Evolutionary conservation across 35 echinoderm and acorn worm genomes (phyloP).

Genomic region (Acanthaster planci): DNA sequence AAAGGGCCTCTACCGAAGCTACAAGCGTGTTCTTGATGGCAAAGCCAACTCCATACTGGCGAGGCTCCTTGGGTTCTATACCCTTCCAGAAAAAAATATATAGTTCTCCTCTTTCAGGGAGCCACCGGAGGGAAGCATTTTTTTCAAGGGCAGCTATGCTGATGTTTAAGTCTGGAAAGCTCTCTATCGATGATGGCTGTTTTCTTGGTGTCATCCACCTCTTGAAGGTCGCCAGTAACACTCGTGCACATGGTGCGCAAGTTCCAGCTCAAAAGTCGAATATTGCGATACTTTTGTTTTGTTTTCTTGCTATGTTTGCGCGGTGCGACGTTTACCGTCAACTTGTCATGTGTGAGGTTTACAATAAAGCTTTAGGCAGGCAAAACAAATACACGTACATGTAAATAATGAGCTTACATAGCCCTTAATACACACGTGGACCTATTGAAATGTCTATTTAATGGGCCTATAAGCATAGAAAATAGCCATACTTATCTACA

Average conservation of each 20-base stretch:
- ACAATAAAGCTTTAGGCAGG: too few species aligned
- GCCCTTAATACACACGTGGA: too few species aligned
- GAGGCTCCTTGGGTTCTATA: slow-evolving; percentile 14
- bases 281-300: slow-evolving; percentile 4
- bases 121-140: slow-evolving; percentile 22
- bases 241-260: slow-evolving; percentile 25
- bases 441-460: too few species aligned
- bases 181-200: too few species aligned
- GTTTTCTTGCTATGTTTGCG: slow-evolving; percentile 20
- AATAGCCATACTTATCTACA: too few species aligned
- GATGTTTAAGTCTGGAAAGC: slow-evolving; percentile 34
- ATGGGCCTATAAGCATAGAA: too few species aligned
- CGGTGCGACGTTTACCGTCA: slow-evolving; percentile 57
- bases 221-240: slow-evolving; percentile 27
- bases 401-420: too few species aligned
- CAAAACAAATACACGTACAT: too few species aligned
- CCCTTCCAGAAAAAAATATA: slow-evolving; percentile 49
- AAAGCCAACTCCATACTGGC: slow-evolving; percentile 65
- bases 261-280: neutral
- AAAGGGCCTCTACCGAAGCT: neutral
- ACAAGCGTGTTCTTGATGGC: slow-evolving; percentile 43
- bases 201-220: slow-evolving; percentile 21
- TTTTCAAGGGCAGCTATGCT: slow-evolving; percentile 62
- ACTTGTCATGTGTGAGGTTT: slow-evolving; percentile 10
- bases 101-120: slow-evolving; percentile 38